Conservation (phyloP, 1,140 invertebrate species). For the Drosophila subpulchrella region DNA sequence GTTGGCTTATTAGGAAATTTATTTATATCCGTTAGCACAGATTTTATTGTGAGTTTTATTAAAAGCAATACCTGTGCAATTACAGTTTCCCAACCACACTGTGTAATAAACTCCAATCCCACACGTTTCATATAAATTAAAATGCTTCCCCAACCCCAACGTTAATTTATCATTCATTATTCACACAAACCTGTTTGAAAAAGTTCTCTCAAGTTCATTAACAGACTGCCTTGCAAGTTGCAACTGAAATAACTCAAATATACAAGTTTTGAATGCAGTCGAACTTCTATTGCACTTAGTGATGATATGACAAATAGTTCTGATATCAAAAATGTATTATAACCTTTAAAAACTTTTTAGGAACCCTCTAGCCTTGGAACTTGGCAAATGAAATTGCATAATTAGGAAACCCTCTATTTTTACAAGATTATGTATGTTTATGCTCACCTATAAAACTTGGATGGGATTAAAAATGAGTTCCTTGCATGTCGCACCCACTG, state of each 20-base stretch:
- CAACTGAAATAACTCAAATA: slow-evolving; percentile 1
- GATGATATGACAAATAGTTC: neutral
- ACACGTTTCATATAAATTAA: slow-evolving; percentile 1
- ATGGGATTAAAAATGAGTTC: slow-evolving; percentile 5
- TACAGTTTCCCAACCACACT: neutral
- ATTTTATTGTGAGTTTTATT: neutral
- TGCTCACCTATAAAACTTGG: neutral
- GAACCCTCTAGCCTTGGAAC: too few relatives aligned
- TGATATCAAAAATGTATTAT: too few relatives aligned
- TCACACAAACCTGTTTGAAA: slow-evolving; percentile 21
- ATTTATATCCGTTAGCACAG: slow-evolving; percentile 1
- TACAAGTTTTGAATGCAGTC: neutral
- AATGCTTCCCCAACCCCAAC: neutral
- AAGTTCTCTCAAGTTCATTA: slow-evolving; percentile 34
- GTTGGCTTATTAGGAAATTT: neutral
- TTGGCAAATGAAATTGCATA: too few relatives aligned
- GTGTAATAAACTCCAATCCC: slow-evolving; percentile 9
- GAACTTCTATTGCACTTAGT: neutral
- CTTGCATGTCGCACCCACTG: slow-evolving; percentile 38
- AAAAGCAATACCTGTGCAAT: neutral
- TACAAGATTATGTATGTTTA: too few relatives aligned
- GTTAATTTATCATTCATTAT: slow-evolving; percentile 4
- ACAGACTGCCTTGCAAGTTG: slow-evolving; percentile 23
- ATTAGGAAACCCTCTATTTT: neutral
- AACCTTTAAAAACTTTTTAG: too few relatives aligned